These are phyloP conservation scores for Drosophila watanabei DNA, from an alignment of 1,140 invertebrate species.

Conservation along the genomic window DNA sequence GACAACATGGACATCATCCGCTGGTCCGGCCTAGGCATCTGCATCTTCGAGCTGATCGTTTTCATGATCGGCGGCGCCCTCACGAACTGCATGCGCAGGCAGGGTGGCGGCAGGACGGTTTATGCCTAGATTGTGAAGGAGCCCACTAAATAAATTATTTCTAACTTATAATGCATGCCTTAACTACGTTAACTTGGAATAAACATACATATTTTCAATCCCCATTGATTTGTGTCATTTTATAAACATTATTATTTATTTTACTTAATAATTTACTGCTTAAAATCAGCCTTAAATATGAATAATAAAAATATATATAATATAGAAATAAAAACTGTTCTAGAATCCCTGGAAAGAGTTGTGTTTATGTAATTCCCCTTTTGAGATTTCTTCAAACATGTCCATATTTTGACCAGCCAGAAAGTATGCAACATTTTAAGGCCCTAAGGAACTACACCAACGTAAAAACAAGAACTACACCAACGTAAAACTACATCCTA, in stretches of 20 bases:
- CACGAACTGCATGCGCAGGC: constrained; percentile 61
- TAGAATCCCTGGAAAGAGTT: too few relatives aligned
- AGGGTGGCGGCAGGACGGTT: constrained; percentile 26
- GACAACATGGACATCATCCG: constrained; percentile 66
- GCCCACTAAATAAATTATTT: constrained; percentile 12
- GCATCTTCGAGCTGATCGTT: constrained; percentile 69
- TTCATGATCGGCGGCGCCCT: constrained; percentile 61
- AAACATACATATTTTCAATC: neutral
- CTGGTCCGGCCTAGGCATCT: constrained; percentile 71
- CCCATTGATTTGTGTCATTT: neutral
- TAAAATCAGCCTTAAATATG: too few relatives aligned
- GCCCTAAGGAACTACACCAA: too few relatives aligned
- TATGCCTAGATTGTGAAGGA: neutral
- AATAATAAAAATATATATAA: too few relatives aligned
- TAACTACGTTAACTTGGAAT: neutral
- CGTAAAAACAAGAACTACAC: neutral
- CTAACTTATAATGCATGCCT: neutral
- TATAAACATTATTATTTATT: neutral
- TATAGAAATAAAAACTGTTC: too few relatives aligned
- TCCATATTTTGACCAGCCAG: neutral
- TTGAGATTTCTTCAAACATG: neutral
- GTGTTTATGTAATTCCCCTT: too few relatives aligned
- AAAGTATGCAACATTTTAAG: neutral
- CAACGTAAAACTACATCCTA: neutral
- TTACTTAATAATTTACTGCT: neutral